Percentiles rank a stretch among this genome's conserved stretches.
phyloP scores from a whole-genome alignment of 2,797 vertebrate genomes.

The Rachycentron canadum region DNA sequence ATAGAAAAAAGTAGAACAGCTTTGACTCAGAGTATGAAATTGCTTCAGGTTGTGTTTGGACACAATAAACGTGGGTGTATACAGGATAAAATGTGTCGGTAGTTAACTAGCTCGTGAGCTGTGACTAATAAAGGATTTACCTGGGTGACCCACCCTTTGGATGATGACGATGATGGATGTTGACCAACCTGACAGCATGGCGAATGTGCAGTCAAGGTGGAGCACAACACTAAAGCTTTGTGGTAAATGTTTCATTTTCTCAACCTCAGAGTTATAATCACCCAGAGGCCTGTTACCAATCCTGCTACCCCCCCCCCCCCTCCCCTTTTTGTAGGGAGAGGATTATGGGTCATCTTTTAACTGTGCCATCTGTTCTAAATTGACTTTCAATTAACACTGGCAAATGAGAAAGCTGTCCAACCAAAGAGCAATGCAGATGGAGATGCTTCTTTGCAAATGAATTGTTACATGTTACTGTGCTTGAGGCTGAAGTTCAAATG shows the following conservation, averaged over 20 bases:
- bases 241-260: constrained; percentile 30
- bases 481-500: constrained; percentile 2
- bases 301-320: neutral
- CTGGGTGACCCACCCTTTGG: constrained; percentile 17
- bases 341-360: constrained; percentile 74
- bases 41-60: neutral
- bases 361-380: constrained; percentile 73
- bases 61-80: neutral
- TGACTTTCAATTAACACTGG: constrained; percentile 68
- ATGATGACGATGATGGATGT: constrained; percentile 15
- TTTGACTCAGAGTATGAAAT: neutral
- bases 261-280: constrained; percentile 27
- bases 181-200: constrained; percentile 8
- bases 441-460: constrained; percentile 27
- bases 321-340: constrained; percentile 36
- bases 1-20: neutral
- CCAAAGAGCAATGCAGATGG: constrained; percentile 33
- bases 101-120: neutral
- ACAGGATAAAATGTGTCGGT: neutral
- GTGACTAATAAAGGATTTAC: constrained; percentile 37
- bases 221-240: constrained; percentile 21
- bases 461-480: neutral
- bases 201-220: constrained; percentile 13
- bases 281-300: constrained; percentile 1
- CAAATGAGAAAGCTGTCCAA: constrained; percentile 49